A percentile compares a stretch with the other conserved stretches of the same genome.
Evolutionary conservation across 2,113 vertebrate genomes (phyloP).

Genomic region (Patagioenas fasciata): DNA sequence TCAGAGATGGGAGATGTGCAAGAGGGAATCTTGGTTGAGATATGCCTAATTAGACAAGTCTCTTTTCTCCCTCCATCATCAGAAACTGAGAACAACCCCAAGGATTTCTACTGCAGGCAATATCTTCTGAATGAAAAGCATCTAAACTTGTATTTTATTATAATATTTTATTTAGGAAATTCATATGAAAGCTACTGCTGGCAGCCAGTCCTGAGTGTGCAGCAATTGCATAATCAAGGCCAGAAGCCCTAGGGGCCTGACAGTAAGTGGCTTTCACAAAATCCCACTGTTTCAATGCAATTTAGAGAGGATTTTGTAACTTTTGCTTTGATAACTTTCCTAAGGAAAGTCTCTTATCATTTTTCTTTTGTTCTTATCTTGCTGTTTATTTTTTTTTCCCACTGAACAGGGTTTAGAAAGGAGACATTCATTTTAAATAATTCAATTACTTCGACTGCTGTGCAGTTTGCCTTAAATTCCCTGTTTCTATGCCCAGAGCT

Average conservation of each 20-base stretch:
- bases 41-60: slow-evolving; percentile 3
- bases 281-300: background rate
- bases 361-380: background rate
- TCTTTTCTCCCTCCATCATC: background rate
- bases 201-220: background rate
- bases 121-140: background rate
- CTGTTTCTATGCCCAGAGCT: slow-evolving; percentile 45
- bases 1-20: slow-evolving; percentile 25
- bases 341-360: background rate
- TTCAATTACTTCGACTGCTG: slow-evolving; percentile 32
- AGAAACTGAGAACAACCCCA: background rate
- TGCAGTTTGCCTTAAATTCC: slow-evolving; percentile 41
- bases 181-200: background rate
- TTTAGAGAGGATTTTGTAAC: background rate
- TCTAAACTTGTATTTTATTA: background rate
- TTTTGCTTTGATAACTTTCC: background rate
- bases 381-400: background rate
- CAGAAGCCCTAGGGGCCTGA: background rate
- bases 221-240: background rate
- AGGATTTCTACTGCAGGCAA: background rate
- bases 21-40: background rate
- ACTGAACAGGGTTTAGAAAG: background rate
- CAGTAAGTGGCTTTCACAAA: background rate
- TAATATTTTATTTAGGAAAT: background rate
- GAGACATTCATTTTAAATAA: slow-evolving; percentile 63